A percentile compares a stretch with the other conserved stretches of the same genome.
Conservation (phyloP, 53 echinoderm and acorn worm genomes). For the Temnopleurus reevesii region DNA sequence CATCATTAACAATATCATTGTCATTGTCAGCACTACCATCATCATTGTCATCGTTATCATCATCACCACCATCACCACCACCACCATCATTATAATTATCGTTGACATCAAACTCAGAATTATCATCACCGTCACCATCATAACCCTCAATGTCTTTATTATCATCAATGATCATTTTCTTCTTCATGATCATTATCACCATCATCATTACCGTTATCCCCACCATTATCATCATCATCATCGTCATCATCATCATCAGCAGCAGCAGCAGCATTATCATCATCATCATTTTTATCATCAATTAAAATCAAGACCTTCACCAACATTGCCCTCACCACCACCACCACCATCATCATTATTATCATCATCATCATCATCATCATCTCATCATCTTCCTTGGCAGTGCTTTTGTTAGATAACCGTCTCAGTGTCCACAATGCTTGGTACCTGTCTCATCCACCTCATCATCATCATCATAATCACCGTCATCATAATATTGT, state of each 20-base stretch:
- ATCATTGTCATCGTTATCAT: constrained; percentile 10
- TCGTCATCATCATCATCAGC: constrained; percentile 33
- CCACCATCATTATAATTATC: constrained; percentile 14
- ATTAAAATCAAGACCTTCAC: too few species aligned
- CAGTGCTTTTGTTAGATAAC: too few species aligned
- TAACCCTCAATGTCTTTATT: neutral
- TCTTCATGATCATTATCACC: constrained; percentile 23
- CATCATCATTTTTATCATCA: constrained; percentile 19
- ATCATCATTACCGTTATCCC: constrained; percentile 14
- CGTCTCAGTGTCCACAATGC: too few species aligned
- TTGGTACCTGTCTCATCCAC: too few species aligned
- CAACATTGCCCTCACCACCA: too few species aligned
- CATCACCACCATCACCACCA: constrained; percentile 21
- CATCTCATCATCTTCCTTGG: too few species aligned
- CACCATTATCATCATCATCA: constrained; percentile 37
- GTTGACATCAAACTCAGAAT: constrained; percentile 2
- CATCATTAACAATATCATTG: neutral
- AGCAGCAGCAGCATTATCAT: constrained; percentile 22
- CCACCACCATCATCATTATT: too few species aligned
- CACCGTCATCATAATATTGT: too few species aligned
- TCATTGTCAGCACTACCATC: neutral
- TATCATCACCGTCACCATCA: constrained; percentile 24
- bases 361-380: too few species aligned
- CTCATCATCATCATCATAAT: too few species aligned
- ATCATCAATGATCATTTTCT: constrained; percentile 10